Percentiles rank a stretch among this genome's conserved stretches.
phyloP scores from a whole-genome alignment of 53 echinoderm and acorn worm species.

The Holothuria scabra region DNA sequence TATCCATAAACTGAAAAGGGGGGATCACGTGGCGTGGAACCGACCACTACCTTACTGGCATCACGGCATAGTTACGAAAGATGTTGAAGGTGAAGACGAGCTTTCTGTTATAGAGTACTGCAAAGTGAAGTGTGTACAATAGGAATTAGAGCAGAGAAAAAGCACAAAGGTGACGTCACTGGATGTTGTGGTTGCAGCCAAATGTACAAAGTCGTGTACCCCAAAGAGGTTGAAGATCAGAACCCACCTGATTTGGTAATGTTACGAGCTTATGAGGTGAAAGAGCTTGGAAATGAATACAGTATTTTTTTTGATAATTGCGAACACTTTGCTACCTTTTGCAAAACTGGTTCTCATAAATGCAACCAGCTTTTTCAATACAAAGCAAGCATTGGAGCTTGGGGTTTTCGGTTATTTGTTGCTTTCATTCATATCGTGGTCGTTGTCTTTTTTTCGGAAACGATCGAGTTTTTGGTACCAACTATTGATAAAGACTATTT shows the following conservation, averaged over 20 bases:
- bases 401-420: background rate
- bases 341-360: slow-evolving; percentile 42
- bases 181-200: slow-evolving; percentile 13
- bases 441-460: slow-evolving; percentile 1
- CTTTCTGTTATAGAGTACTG: slow-evolving; percentile 24
- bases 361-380: background rate
- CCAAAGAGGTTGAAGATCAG: slow-evolving; percentile 7
- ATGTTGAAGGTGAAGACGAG: background rate
- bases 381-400: background rate
- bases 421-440: background rate
- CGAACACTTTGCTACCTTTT: slow-evolving; percentile 55
- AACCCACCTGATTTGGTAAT: slow-evolving; percentile 54
- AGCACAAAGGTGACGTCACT: background rate
- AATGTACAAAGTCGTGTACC: slow-evolving; percentile 51
- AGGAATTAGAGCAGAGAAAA: background rate
- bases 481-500: background rate
- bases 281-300: slow-evolving; percentile 55
- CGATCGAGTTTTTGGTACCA: background rate
- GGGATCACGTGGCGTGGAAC: slow-evolving; percentile 64
- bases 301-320: too few species aligned
- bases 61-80: slow-evolving; percentile 51
- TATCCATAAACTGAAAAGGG: slow-evolving; percentile 27
- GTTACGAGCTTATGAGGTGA: slow-evolving; percentile 24
- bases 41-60: slow-evolving; percentile 47
- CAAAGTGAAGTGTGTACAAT: background rate